phyloP scores from a whole-genome alignment of 2,797 vertebrate species.

The Podarcis siculus region DNA sequence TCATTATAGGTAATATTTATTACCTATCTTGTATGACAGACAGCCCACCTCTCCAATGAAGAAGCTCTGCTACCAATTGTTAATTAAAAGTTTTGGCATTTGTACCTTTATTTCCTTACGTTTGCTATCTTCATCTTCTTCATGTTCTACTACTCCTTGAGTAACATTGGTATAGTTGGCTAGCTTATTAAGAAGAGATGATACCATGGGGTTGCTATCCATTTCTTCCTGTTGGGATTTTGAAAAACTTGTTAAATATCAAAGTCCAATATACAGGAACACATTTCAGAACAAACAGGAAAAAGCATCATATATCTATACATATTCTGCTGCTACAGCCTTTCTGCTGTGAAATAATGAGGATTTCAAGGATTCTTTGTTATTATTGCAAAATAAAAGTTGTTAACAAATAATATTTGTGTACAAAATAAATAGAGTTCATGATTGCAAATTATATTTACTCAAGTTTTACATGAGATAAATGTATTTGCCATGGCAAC shows the following conservation, averaged over 20 bases:
- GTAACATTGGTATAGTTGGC: conserved; percentile 97
- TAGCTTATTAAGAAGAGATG: conserved; percentile 94
- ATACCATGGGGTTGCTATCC: conserved; percentile 99
- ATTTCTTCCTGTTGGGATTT: conserved; percentile 90
- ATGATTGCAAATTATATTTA: neutral
- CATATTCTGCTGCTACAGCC: neutral
- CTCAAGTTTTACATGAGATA: neutral
- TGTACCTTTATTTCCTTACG: conserved; percentile 89
- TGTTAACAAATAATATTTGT: neutral
- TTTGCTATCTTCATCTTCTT: conserved; percentile 90
- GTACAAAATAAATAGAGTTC: neutral
- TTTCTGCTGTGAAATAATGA: neutral
- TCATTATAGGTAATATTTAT: neutral
- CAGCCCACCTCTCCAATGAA: neutral
- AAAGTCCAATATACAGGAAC: neutral
- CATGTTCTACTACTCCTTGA: conserved; percentile 95
- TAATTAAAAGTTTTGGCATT: neutral
- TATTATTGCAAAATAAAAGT: neutral
- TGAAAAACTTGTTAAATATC: conserved; percentile 16
- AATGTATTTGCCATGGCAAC: neutral
- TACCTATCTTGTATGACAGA: neutral
- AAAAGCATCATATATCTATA: neutral
- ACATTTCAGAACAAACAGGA: conserved; percentile 9
- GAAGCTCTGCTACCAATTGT: neutral
- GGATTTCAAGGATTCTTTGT: neutral